phyloP scores from a whole-genome alignment of 2,888 invertebrate species.

The Protonemura montana region DNA sequence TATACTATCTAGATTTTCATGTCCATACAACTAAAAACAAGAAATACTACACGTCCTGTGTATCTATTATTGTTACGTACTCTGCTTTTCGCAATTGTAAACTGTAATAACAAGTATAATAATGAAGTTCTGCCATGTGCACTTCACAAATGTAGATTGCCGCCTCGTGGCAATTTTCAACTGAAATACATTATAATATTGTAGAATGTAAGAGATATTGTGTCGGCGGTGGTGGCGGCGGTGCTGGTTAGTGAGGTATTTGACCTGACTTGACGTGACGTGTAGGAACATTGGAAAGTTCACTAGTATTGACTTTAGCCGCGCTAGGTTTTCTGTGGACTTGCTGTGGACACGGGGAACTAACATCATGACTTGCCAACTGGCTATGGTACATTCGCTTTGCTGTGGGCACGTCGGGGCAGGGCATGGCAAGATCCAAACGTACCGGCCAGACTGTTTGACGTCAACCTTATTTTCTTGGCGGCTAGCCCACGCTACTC shows the following conservation, averaged over 20 bases:
- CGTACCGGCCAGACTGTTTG: neutral
- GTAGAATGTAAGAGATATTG: neutral
- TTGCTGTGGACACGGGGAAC: neutral
- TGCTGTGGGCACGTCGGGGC: neutral
- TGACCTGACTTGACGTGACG: neutral
- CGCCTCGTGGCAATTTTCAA: neutral
- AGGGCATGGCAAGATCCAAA: neutral
- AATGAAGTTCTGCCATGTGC: constrained; percentile 7
- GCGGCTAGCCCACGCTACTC: neutral
- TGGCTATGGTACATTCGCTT: neutral
- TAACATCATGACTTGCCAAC: neutral
- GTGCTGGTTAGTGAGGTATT: neutral
- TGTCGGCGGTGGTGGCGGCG: neutral
- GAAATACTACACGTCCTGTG: neutral
- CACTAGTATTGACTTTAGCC: neutral
- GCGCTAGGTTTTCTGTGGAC: neutral
- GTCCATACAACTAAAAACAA: neutral
- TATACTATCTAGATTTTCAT: neutral
- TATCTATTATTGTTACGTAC: neutral
- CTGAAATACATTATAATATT: neutral
- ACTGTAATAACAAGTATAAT: neutral
- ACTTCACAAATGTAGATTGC: neutral
- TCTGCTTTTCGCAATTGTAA: neutral
- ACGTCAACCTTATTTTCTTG: neutral
- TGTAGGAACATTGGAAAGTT: neutral